Evolutionary conservation across 1,140 invertebrate genomes (phyloP), one percentile per base, ranked within the genome.

Genomic region (Apolygus lucorum): DNA sequence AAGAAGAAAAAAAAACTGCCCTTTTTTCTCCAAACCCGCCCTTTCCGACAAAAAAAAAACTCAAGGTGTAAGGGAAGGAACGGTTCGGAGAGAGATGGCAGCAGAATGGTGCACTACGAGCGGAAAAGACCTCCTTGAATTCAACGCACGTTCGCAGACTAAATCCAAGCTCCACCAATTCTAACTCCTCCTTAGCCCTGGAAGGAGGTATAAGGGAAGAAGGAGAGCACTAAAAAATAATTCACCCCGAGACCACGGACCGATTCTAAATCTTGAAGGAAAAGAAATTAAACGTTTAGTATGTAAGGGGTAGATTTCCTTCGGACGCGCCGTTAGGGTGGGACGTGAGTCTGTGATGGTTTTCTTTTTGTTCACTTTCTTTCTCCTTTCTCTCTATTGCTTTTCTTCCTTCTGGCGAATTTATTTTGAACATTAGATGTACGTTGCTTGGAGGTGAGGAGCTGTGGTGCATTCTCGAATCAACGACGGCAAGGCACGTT

Each of bases 241-340:
- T 59, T 59, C 54, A 59, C 54, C 54, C 54, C 22, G 54, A 59
- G 54, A 59, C 54, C 54, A 59, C 54, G 54, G 22, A 59, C 54
- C 22, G 22, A 21, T 59, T 11, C 54, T 59, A 59, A 59, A 59
- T 59, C 54, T 59, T 21, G 54, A 59, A 59, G 54, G 34, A 59
- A 22, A 59, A 59, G 54, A 59, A 59, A 59, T 59, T 59, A 59
- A 59, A 59, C 54, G 54, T 59, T 59, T 59, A 59, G 54, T 59
- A 59, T 59, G 54, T 59, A 59, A 59, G 54, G 34, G 54, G 54
- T 59, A 59, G 54, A 59, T 59, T 59, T 59, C 22, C 54, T 59
- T 59, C 11, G 54, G 22, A 49, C 17, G 17, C 54, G 11, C 11
- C 54, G 13, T 59, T 11, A 59, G 8, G 54, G 54, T 24, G 54